Percentiles rank a stretch among this genome's conserved stretches.
Evolutionary conservation across 2,888 invertebrate genomes (phyloP).

Genomic region (Chymomyza fuscimana): DNA sequence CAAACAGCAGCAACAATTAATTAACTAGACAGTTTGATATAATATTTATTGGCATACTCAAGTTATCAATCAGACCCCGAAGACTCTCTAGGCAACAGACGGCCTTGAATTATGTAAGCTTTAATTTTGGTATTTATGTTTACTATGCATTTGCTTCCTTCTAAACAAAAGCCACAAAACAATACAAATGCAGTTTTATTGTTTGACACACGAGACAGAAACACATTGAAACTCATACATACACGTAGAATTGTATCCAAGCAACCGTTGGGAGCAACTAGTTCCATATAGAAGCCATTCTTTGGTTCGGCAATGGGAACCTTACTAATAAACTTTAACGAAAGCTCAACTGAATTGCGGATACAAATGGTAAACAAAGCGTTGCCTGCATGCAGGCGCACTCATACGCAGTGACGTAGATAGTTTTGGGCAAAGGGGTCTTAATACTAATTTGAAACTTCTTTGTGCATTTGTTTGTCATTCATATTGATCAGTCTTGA

Average conservation of each 20-base stretch:
- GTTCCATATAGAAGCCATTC: neutral
- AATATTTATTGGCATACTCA: neutral
- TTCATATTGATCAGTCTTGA: too few relatives aligned
- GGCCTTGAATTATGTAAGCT: conserved; percentile 38
- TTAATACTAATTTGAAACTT: too few relatives aligned
- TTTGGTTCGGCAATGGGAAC: neutral
- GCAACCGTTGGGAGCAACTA: neutral
- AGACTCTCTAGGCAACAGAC: neutral
- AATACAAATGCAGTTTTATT: neutral
- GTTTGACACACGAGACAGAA: neutral
- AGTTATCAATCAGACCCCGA: neutral
- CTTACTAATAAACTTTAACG: neutral
- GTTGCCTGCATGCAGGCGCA: conserved; percentile 44
- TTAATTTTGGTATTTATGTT: conserved; percentile 29
- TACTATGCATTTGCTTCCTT: neutral
- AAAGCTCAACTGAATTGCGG: conserved; percentile 26
- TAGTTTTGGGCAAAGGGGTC: too few relatives aligned
- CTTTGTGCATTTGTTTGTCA: too few relatives aligned
- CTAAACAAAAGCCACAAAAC: neutral
- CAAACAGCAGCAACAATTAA: neutral
- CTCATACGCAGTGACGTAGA: too few relatives aligned
- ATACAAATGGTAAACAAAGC: conserved; percentile 69
- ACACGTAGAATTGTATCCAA: neutral
- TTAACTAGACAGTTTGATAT: neutral
- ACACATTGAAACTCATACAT: neutral